Base-by-base conservation (phyloP, 2,797 vertebrate species). In the Lutjanus argentimaculatus region DNA sequence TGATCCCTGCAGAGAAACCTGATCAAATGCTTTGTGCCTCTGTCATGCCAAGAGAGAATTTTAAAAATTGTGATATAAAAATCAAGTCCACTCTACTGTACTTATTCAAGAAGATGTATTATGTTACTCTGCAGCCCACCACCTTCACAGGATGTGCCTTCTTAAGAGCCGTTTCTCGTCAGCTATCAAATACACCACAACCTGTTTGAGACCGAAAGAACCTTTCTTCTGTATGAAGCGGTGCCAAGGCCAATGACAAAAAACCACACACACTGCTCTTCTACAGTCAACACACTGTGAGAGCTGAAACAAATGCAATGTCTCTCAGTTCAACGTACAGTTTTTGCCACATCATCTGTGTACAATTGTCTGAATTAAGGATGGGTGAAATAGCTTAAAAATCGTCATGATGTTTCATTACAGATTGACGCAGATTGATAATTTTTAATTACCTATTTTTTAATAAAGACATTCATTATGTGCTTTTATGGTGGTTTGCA, bases 111-210 rank as follows among this genome's bases (percentile, higher is more conserved):
- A 62, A 57, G 42, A 36, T 36, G 63, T 19, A 62, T 61, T 56
- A 2, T 67, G 45, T 40, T 56, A 21, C 21, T n/a, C 51, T 82
- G 57, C 45, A 79, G 55, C 22, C 15, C 2, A 48, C 45, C 53
- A 42, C 77, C 67, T 67, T 73, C 36, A 84, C 67, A 82, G 80
- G 65, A 80, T 68, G 67, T 68, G 64, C 25, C 36, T 51, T 59
- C 13, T 67, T 62, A 51, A 70, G 68, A 30, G 58, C 42, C 0
- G 9, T 53, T 75, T 83, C 76, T 83, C 0, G 2, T 57, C 51
- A 21, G 22, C 52, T 67, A 66, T 65, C 2, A 62, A 81, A 77
- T 19, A 17, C 19, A 80, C 66, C 71, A 68, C 69, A 69, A 73
- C 11, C 40, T 55, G 59, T 57, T 36, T 63, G 43, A 59, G 30